Percentiles rank a stretch among this genome's conserved stretches.
These are phyloP conservation scores for Rousettus leschenaultii DNA, from an alignment of 2,113 vertebrate genomes.

Conservation along the genomic window DNA sequence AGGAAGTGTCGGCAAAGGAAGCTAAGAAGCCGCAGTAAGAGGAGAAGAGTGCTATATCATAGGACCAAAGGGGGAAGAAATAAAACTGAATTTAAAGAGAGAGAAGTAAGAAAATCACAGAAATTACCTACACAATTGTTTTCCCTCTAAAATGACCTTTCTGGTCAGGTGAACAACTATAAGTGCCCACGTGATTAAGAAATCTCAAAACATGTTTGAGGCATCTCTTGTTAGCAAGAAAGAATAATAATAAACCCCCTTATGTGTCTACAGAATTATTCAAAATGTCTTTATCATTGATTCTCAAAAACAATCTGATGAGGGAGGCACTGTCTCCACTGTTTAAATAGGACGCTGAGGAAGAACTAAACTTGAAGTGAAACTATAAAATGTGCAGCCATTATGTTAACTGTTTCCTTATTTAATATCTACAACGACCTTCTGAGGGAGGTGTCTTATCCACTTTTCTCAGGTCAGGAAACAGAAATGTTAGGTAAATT, in stretches of 20 bases:
- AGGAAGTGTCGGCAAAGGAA: neutral
- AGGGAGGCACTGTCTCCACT: neutral
- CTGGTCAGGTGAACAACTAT: neutral
- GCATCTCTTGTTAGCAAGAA: neutral
- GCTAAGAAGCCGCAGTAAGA: neutral
- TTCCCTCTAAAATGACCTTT: neutral
- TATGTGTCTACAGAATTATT: neutral
- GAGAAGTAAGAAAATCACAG: neutral
- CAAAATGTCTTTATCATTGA: neutral
- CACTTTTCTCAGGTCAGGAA: neutral
- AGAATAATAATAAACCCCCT: neutral
- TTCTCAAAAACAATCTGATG: neutral
- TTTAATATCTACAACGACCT: neutral
- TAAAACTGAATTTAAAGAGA: neutral
- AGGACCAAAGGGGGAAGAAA: neutral
- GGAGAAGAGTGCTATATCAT: neutral
- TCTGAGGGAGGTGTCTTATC: neutral
- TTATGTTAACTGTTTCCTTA: neutral
- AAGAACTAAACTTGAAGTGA: neutral
- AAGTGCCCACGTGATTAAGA: neutral
- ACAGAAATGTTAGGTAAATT: neutral
- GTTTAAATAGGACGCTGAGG: neutral
- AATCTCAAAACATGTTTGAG: conserved; percentile 1
- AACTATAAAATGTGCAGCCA: neutral
- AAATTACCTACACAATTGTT: neutral